Evolutionary conservation across 2,888 invertebrate genomes (phyloP), one percentile per base, ranked within the genome.

Genomic region (Watsonalla binaria): DNA sequence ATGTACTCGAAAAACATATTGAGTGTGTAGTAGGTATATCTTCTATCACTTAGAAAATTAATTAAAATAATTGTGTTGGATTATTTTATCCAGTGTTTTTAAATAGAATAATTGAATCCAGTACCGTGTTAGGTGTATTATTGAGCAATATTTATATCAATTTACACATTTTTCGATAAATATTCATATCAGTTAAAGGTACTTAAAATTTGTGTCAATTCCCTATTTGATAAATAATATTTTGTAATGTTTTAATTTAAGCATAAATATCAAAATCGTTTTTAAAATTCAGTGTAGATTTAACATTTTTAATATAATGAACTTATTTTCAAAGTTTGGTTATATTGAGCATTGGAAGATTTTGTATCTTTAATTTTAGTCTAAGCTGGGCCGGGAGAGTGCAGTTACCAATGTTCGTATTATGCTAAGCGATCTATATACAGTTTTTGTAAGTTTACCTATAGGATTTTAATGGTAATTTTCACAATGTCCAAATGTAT

Each of bases 401-500:
- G 80, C 78, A 74, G 62, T 58, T 59, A 55, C 58, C 54, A 54
- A 51, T 45, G 33, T 45, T 47, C 6, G 7, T 37, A 9, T 15
- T 24, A 49, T 37, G 46, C 34, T 24, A 42, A 42, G 42, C 42
- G 5, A 11, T 5, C 5, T 6, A 37, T 5, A 42, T 5, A 0
- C 11, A 11, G 42, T 42, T 42, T 42, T 42, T 42, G 8, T 42
- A 11, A 11, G 42, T 42, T 42, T 9, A 45, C 45, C 6, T 5
- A 49, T 56, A 56, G 50, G 54, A 61, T 60, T 64, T 57, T 63
- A 72, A 79, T 86, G 90, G 85, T 90, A 90, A 90, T 90, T 90
- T 89, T 90, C 90, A 88, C 89, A 68, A 86, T 89, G 89, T 88
- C 89, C 89, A 88, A 86, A 74, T 63, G 52, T 73, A 84, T 84